Evolutionary conservation across 2,113 vertebrate genomes (phyloP), one percentile per base, ranked within the genome.

Genomic region (Phaethornis superciliosus): DNA sequence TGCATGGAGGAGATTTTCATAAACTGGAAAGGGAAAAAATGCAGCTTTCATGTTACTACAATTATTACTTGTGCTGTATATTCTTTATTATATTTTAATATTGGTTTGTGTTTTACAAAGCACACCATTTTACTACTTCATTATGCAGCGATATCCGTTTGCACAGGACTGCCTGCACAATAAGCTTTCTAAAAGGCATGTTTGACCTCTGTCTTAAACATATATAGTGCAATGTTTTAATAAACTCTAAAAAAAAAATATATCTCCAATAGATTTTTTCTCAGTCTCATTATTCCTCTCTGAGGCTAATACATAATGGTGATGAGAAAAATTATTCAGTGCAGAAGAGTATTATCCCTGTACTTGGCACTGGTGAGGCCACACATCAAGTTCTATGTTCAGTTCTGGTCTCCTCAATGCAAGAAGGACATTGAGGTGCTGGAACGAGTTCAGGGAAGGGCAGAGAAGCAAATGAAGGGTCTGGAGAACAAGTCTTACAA

Each of bases 81-180:
- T 17, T 15, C 5, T 69, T 80, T 28, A 4, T 51, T 74, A 89
- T 40, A 63, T 35, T 90, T 71, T 17, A 89, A 42, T 19, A 40
- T 10, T 21, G 14, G 26, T 60, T 68, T 37, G 32, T 40, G 15
- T 52, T 92, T 88, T 33, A 47, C 37, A 68, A 56, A 64, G 27
- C 26, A 33, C 60, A 63, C 5, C 4, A 2, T 7, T 79, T 68
- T 27, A 27, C 12, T 28, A 0, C 27, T 35, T 49, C 33, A 2
- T 24, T 15, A 9, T 0, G 2, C 32, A 40, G 5, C 18, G 16
- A 4, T 15, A 17, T 14, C 8, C 1, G 1, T 9, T 22, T 37
- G 51, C 76, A 5, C 6, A 9, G 37, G 32, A 10, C 24, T 22
- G 46, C 69, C 14, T 5, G 24, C 30, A 10, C 4, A 17, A 8